A percentile compares a stretch with the other conserved stretches of the same genome.
phyloP scores from a whole-genome alignment of 2,888 invertebrate species.

The Sarcophaga variegata region DNA sequence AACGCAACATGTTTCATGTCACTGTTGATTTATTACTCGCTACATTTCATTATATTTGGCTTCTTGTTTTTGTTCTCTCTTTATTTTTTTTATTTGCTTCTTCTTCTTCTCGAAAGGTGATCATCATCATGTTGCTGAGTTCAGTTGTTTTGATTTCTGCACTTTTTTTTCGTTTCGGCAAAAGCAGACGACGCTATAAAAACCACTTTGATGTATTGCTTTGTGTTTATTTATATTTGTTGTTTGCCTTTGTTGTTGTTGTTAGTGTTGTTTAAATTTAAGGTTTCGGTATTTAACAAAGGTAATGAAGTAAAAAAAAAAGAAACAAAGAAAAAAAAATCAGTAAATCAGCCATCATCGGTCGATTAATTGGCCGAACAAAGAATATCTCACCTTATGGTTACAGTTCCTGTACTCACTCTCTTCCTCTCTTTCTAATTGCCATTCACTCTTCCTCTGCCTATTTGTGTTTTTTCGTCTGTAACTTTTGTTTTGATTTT shows the following conservation, averaged over 20 bases:
- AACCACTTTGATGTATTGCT: neutral
- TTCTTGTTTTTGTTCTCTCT: constrained; percentile 4
- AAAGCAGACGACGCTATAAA: neutral
- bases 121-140: neutral
- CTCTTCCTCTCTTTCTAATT: neutral
- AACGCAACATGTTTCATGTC: constrained; percentile 57
- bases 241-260: neutral
- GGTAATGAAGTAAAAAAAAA: neutral
- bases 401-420: neutral
- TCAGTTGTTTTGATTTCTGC: neutral
- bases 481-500: neutral
- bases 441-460: too few relatives aligned
- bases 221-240: neutral
- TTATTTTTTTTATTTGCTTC: neutral
- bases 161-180: neutral
- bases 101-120: neutral
- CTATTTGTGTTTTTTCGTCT: neutral
- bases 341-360: too few relatives aligned
- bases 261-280: neutral
- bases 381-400: neutral
- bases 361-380: neutral
- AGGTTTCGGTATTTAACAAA: neutral
- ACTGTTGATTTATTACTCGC: constrained; percentile 54
- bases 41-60: constrained; percentile 31
- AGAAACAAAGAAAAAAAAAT: neutral